Base-by-base conservation (phyloP, 92 coral and sea anemone genomes). In the Parazoanthus darwini region DNA sequence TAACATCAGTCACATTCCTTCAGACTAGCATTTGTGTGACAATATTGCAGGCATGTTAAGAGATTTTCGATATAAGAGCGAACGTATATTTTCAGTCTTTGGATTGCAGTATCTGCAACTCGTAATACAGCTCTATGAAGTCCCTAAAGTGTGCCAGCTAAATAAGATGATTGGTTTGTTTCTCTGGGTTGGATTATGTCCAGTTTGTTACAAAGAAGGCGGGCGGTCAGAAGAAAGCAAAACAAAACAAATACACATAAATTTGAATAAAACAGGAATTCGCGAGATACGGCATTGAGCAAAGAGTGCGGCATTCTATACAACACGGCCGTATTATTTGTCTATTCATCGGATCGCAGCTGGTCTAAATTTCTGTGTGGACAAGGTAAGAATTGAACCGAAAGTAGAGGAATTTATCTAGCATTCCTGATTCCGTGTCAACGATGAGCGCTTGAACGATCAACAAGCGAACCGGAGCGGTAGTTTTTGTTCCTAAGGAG, bases 191-290 rank as follows among this genome's bases (percentile, higher is more conserved):
- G 48, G 16, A 48, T 70, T 84, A 43, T 16, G 67, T 71, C 26
- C 37, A 70, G 42, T n/a, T 29, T 43, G 44, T 20, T 71, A 66
- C 76, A 66, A 82, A 44, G 87, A 44, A 84, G 7, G 66, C 85
- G 72, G 89, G 88, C 92, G 94, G 94, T 82, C 90, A 81, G 77
- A 25, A 82, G 66, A 72, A 89, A 89, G 94, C 48, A 86, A 51
- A 89, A 76, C 76, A 89, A 81, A 82, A 74, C 85, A 86, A 58
- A 89, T 82, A 80, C 66, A 54, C 22, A 88, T 72, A 80, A 91
- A 81, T 89, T 89, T 89, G 85, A 92, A 82, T 82, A 78, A 70
- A 77, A 82, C 85, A 75, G 68, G 37, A 82, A 77, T 11, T 66
- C 74, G 76, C 22, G 77, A 83, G 59, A 25, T 48, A 46, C 35